A percentile compares a stretch with the other conserved stretches of the same genome.
These are phyloP conservation scores for Myripristis murdjan DNA, from an alignment of 2,797 vertebrate genomes.

Conservation along the genomic window DNA sequence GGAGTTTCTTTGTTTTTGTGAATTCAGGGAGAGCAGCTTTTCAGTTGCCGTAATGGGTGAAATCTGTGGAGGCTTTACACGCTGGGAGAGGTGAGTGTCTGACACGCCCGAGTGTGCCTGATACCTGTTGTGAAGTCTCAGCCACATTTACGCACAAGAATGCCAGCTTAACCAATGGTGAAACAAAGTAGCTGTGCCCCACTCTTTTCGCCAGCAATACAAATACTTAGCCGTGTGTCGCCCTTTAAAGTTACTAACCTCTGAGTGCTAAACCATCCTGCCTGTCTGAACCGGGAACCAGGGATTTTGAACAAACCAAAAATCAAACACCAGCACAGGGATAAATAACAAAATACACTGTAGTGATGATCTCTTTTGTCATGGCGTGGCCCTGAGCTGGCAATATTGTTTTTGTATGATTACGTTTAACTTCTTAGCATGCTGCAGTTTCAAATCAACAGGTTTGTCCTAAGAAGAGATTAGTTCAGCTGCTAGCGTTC, in stretches of 20 bases:
- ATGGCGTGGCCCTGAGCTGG: constrained; percentile 65
- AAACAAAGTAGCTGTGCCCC: constrained; percentile 49
- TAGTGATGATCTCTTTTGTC: constrained; percentile 58
- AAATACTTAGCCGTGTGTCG: constrained; percentile 37
- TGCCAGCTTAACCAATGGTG: constrained; percentile 45
- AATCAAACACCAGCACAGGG: constrained; percentile 84
- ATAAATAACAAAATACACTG: constrained; percentile 73
- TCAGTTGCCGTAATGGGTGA: constrained; percentile 19
- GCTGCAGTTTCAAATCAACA: constrained; percentile 73
- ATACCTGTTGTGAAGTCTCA: constrained; percentile 16
- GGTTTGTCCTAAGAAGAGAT: constrained; percentile 76
- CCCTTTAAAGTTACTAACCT: constrained; percentile 54
- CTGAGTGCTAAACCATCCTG: constrained; percentile 25
- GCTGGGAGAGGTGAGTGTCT: constrained; percentile 30
- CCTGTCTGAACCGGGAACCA: constrained; percentile 57
- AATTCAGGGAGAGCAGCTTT: constrained; percentile 16
- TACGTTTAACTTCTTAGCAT: constrained; percentile 59
- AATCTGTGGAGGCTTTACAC: constrained; percentile 22
- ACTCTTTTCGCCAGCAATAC: constrained; percentile 78
- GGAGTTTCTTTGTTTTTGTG: neutral
- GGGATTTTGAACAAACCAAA: constrained; percentile 79
- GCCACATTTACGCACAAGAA: constrained; percentile 46
- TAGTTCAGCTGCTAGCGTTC: constrained; percentile 75
- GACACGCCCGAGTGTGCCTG: constrained; percentile 24
- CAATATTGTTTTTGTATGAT: constrained; percentile 61